Percentiles rank a stretch among this genome's conserved stretches.
Evolutionary conservation across 2,797 vertebrate genomes (phyloP).

Genomic region (Pteropus rufus): DNA sequence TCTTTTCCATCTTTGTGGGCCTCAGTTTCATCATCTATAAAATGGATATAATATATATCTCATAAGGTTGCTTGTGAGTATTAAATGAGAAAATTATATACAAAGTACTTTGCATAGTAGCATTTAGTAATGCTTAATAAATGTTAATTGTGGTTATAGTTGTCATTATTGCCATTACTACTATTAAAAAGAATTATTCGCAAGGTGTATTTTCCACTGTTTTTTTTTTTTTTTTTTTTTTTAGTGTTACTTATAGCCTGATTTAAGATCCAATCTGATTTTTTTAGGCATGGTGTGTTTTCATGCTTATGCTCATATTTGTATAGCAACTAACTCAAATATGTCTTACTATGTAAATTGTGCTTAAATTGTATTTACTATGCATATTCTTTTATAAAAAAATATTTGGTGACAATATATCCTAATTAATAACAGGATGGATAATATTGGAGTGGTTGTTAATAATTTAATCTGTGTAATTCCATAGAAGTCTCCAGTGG

Average conservation of each 20-base stretch:
- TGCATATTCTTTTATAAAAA: background rate
- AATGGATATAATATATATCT: background rate
- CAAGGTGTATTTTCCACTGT: background rate
- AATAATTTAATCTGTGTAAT: background rate
- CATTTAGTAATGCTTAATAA: background rate
- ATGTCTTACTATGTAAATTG: slow-evolving; percentile 7
- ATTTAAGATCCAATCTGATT: background rate
- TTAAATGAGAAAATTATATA: background rate
- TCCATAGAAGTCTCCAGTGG: background rate
- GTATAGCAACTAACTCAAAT: background rate
- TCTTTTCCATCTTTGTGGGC: background rate
- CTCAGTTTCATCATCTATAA: background rate
- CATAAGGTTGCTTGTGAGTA: background rate
- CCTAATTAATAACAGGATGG: background rate
- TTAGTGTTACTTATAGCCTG: background rate
- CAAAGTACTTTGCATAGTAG: background rate
- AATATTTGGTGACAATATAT: background rate
- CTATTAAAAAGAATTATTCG: slow-evolving; percentile 28
- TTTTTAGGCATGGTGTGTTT: slow-evolving; percentile 10
- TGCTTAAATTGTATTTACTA: background rate
- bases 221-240: background rate
- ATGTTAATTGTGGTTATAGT: background rate
- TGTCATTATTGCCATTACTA: background rate
- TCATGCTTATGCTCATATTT: background rate
- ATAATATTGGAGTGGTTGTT: background rate